phyloP scores from a whole-genome alignment of 2,113 vertebrate species.

The Plecturocebus donacophilus region DNA sequence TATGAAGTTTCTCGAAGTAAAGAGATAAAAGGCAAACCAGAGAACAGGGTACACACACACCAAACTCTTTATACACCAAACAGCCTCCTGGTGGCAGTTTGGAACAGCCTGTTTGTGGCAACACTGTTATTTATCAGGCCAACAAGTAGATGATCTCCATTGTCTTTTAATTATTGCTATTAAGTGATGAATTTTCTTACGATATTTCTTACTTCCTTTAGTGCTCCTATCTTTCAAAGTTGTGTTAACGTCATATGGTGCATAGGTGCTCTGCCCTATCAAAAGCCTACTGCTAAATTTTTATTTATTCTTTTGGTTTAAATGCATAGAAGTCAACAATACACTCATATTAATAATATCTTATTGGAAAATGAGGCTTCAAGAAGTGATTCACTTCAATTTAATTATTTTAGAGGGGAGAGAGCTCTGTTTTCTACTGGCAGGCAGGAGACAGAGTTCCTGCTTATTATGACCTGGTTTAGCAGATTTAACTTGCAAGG shows the following conservation, averaged over 20 bases:
- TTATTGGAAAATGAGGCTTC: background rate
- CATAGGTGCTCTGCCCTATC: background rate
- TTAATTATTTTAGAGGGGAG: background rate
- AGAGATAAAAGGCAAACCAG: background rate
- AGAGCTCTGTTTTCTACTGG: background rate
- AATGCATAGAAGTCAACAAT: background rate
- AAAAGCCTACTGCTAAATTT: background rate
- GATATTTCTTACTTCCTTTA: background rate
- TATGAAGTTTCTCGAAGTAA: background rate
- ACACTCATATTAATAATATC: background rate
- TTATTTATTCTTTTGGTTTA: background rate
- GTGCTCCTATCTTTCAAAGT: background rate
- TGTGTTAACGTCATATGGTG: background rate
- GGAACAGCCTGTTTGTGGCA: background rate
- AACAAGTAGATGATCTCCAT: background rate
- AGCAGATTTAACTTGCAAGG: background rate
- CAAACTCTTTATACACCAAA: background rate
- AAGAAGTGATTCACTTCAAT: background rate
- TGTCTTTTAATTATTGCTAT: background rate
- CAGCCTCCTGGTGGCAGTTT: background rate
- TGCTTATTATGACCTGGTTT: background rate
- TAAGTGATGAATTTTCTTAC: background rate
- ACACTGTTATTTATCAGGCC: background rate
- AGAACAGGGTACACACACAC: rapidly evolving
- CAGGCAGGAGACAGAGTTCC: background rate